phyloP scores from a whole-genome alignment of 53 echinoderm and acorn worm species.

The Crossaster papposus region DNA sequence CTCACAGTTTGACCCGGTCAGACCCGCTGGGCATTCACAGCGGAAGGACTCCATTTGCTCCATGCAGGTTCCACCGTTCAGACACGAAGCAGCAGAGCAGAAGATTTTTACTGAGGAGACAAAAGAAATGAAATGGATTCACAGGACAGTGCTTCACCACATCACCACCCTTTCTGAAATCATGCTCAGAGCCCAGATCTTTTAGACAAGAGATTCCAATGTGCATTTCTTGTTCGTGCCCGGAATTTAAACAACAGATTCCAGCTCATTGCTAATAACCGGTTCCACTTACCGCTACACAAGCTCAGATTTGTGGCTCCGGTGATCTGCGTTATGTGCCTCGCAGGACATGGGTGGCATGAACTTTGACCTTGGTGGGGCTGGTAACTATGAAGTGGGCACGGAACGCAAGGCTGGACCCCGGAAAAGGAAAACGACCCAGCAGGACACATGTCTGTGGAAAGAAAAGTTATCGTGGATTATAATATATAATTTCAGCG shows the following conservation, averaged over 20 bases:
- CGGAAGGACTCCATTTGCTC: constrained; percentile 42
- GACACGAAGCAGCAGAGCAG: constrained; percentile 73
- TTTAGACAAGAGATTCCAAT: no score
- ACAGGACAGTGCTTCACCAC: not conserved
- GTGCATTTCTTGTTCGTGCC: no score
- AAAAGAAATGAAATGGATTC: not conserved
- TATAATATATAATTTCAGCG: not conserved
- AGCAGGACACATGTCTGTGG: constrained; percentile 53
- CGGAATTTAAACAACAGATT: not conserved
- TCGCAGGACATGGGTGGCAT: constrained; percentile 68
- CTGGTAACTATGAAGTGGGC: constrained; percentile 71
- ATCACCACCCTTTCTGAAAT: no score
- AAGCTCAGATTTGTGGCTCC: constrained; percentile 53
- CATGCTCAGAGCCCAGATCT: no score
- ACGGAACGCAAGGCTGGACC: constrained; percentile 65
- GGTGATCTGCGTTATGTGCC: constrained; percentile 45
- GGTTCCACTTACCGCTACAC: constrained; percentile 60
- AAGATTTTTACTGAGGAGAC: constrained; percentile 18
- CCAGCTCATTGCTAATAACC: not conserved
- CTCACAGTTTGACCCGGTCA: constrained; percentile 62
- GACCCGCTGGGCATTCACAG: constrained; percentile 69
- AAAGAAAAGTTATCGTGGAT: not conserved
- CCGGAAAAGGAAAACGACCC: constrained; percentile 64
- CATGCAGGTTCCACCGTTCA: constrained; percentile 72
- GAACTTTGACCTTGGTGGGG: constrained; percentile 56